Evolutionary conservation across 2,113 vertebrate species (phyloP).

Genomic region (Microtus pennsylvanicus): DNA sequence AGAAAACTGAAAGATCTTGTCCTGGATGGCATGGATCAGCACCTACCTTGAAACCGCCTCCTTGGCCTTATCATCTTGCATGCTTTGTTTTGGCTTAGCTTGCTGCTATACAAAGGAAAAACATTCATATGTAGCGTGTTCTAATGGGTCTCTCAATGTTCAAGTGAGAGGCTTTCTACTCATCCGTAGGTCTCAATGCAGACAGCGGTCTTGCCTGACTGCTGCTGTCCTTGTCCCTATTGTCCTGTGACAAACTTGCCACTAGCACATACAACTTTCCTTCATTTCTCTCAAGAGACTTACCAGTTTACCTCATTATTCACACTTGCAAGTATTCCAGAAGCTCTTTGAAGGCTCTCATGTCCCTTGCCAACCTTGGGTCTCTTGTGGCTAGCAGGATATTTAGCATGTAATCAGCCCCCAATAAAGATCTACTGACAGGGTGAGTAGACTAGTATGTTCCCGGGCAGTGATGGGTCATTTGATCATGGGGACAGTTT

Average conservation of each 20-base stretch:
- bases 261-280: neutral
- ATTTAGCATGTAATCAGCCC: neutral
- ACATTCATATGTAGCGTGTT: neutral
- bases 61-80: neutral
- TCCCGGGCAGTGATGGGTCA: neutral
- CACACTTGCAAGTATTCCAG: neutral
- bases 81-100: neutral
- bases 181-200: neutral
- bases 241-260: neutral
- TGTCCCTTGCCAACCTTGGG: neutral
- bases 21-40: neutral
- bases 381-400: neutral
- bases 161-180: neutral
- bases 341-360: neutral
- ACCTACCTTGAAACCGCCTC: neutral
- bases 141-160: neutral
- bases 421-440: neutral
- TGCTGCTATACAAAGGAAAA: neutral
- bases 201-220: neutral
- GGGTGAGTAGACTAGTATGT: neutral
- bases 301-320: neutral
- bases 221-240: neutral
- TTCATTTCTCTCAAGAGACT: neutral
- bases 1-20: neutral
- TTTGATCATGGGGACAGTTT: neutral